These are phyloP conservation scores for Hucho hucho DNA, from an alignment of 2,113 vertebrate genomes.

Conservation along the genomic window DNA sequence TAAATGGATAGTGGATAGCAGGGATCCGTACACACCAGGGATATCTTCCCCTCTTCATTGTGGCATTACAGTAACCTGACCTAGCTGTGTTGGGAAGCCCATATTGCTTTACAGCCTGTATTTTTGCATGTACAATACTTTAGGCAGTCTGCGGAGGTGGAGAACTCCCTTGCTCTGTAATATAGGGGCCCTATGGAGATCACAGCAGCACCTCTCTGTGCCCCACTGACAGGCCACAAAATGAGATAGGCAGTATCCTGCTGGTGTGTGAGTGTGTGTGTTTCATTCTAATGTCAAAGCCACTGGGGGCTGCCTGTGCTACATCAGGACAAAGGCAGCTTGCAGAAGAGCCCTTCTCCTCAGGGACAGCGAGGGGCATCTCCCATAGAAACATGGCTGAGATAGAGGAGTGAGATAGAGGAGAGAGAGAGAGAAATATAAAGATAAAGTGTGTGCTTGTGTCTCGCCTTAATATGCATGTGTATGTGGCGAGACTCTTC, in stretches of 20 bases:
- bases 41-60: neutral
- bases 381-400: neutral
- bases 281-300: conserved; percentile 47
- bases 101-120: neutral
- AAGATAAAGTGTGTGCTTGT: neutral
- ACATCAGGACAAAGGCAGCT: neutral
- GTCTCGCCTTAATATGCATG: neutral
- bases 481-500: neutral
- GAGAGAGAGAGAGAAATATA: neutral
- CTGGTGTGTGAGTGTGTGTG: conserved; percentile 12
- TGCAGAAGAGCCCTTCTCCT: conserved; percentile 14
- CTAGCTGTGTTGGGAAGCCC: neutral
- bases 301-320: conserved; percentile 41
- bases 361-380: no score
- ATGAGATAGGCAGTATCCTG: conserved; percentile 8
- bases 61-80: neutral
- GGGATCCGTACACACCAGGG: no score
- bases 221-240: conserved; percentile 46
- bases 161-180: neutral
- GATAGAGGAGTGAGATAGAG: neutral
- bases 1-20: no score
- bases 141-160: no score
- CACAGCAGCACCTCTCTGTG: conserved; percentile 21
- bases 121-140: no score
- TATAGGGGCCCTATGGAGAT: conserved; percentile 35